Evolutionary conservation across 2,797 vertebrate species (phyloP).

Genomic region (Peromyscus nudipes): DNA sequence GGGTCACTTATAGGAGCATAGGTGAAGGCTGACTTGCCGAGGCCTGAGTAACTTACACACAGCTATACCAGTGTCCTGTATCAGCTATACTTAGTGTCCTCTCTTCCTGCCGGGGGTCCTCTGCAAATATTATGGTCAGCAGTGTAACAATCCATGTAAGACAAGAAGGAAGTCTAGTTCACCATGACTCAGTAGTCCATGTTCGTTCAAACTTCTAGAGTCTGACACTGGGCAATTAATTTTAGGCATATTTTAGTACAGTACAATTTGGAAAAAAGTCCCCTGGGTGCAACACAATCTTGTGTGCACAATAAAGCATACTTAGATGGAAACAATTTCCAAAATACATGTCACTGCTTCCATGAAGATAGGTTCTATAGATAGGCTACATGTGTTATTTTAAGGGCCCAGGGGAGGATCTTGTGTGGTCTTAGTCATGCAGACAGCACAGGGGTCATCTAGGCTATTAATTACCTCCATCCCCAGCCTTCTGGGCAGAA

Average conservation of each 20-base stretch:
- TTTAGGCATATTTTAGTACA: neutral
- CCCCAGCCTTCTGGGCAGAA: neutral
- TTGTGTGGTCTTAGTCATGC: neutral
- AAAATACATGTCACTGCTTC: neutral
- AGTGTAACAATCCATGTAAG: neutral
- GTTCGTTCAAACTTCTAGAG: neutral
- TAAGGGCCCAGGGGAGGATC: neutral
- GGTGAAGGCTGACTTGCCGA: neutral
- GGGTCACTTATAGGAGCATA: neutral
- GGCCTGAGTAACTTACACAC: neutral
- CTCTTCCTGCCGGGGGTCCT: neutral
- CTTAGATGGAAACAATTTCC: neutral
- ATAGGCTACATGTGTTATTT: neutral
- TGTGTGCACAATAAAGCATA: neutral
- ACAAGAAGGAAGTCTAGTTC: neutral
- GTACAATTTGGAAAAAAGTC: neutral
- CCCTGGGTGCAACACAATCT: neutral
- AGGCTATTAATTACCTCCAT: neutral
- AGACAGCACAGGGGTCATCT: neutral
- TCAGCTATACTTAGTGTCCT: neutral
- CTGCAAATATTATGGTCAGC: neutral
- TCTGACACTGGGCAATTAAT: neutral
- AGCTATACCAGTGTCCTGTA: no score
- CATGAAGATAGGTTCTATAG: neutral
- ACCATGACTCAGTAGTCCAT: neutral